A percentile compares a stretch with the other conserved stretches of the same genome.
Evolutionary conservation across 2,797 vertebrate species (phyloP).

Genomic region (Coendou prehensilis): DNA sequence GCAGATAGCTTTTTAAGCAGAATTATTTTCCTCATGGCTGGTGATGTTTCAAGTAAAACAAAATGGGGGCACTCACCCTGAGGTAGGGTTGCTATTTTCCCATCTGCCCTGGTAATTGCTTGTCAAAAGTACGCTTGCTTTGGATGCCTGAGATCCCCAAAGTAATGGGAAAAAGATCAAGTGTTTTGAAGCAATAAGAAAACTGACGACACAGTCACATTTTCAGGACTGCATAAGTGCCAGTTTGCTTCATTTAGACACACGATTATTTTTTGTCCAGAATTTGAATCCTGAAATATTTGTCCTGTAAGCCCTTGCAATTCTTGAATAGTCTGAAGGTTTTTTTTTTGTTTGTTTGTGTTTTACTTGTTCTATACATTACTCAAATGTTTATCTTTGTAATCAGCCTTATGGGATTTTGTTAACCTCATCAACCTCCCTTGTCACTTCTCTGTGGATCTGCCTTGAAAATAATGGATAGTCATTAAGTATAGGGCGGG

Average conservation of each 20-base stretch:
- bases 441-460: slow-evolving; percentile 60
- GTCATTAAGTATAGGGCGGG: slow-evolving; percentile 69
- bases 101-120: slow-evolving; percentile 85
- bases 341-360: background rate
- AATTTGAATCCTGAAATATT: slow-evolving; percentile 82
- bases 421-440: slow-evolving; percentile 77
- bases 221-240: slow-evolving; percentile 73
- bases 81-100: slow-evolving; percentile 82
- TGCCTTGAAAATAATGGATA: slow-evolving; percentile 71
- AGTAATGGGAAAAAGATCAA: slow-evolving; percentile 84
- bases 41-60: slow-evolving; percentile 85
- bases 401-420: slow-evolving; percentile 62
- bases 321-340: slow-evolving; percentile 57
- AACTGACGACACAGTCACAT: slow-evolving; percentile 80
- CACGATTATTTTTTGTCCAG: slow-evolving; percentile 79
- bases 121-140: slow-evolving; percentile 80
- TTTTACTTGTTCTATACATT: slow-evolving; percentile 59
- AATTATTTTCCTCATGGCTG: slow-evolving; percentile 84
- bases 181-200: slow-evolving; percentile 83
- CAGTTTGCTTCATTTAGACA: slow-evolving; percentile 78
- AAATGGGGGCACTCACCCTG: slow-evolving; percentile 83
- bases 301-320: slow-evolving; percentile 80
- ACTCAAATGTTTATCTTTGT: slow-evolving; percentile 65
- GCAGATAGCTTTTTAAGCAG: slow-evolving; percentile 85
- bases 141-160: slow-evolving; percentile 79